These are phyloP conservation scores for Sciurus carolinensis DNA, from an alignment of 2,797 vertebrate genomes.

Conservation along the genomic window DNA sequence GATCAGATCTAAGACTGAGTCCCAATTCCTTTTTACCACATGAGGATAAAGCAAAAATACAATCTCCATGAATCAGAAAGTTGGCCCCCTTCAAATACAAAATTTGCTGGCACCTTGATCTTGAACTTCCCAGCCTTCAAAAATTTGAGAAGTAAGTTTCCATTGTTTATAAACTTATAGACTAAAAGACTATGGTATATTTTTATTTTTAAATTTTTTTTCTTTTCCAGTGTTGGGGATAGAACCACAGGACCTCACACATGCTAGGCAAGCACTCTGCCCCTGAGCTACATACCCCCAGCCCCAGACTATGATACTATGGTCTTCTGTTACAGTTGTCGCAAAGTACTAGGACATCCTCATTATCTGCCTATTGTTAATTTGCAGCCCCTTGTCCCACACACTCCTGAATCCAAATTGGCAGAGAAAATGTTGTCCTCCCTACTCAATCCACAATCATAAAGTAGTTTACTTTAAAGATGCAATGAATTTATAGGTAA, in stretches of 20 bases:
- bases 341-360: background rate
- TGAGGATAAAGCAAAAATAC: background rate
- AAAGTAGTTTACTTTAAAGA: too few relatives aligned
- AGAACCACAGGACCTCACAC: too few relatives aligned
- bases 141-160: background rate
- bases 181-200: too few relatives aligned
- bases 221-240: too few relatives aligned
- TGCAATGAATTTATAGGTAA: too few relatives aligned
- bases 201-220: too few relatives aligned
- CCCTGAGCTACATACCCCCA: too few relatives aligned
- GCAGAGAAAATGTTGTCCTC: background rate
- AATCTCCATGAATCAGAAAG: background rate
- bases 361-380: background rate
- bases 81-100: background rate
- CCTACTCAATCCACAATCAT: background rate
- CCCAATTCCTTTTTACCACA: background rate
- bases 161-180: too few relatives aligned
- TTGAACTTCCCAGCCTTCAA: background rate
- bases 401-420: background rate
- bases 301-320: too few relatives aligned
- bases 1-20: background rate
- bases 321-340: background rate
- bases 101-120: background rate
- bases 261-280: background rate
- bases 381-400: background rate